Evolutionary conservation across 53 echinoderm and acorn worm species (phyloP).

Genomic region (Astropecten irregularis): DNA sequence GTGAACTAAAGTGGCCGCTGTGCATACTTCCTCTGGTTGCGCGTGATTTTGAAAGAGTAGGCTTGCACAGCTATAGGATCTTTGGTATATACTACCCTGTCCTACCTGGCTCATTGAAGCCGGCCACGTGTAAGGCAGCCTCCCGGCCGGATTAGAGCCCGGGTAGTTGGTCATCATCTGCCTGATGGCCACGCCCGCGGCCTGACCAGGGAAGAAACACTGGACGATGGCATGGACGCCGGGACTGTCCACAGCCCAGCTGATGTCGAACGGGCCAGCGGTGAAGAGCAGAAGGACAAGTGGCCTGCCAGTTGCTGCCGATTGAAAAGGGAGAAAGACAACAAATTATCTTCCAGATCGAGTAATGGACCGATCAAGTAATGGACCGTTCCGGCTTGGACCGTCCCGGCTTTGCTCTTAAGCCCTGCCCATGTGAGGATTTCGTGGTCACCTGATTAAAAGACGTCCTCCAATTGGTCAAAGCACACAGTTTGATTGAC

Average conservation of each 20-base stretch:
- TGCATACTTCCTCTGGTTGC: no score
- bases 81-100: no score
- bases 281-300: constrained; percentile 87
- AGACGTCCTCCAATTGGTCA: no score
- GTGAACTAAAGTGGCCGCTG: no score
- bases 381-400: not conserved
- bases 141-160: constrained; percentile 83
- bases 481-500: no score
- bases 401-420: no score
- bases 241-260: constrained; percentile 70
- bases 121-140: constrained; percentile 89
- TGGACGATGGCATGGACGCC: constrained; percentile 82
- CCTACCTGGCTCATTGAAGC: constrained; percentile 70
- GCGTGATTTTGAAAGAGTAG: no score
- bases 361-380: no score
- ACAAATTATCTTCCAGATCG: not conserved
- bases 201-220: constrained; percentile 91
- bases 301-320: constrained; percentile 78
- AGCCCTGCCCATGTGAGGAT: no score
- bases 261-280: constrained; percentile 89
- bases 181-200: constrained; percentile 74
- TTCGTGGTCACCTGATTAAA: no score
- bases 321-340: not conserved
- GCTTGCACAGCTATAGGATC: no score
- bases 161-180: constrained; percentile 64